Base-by-base conservation (phyloP, 2,888 invertebrate species). In the Parascotia fuliginaria region DNA sequence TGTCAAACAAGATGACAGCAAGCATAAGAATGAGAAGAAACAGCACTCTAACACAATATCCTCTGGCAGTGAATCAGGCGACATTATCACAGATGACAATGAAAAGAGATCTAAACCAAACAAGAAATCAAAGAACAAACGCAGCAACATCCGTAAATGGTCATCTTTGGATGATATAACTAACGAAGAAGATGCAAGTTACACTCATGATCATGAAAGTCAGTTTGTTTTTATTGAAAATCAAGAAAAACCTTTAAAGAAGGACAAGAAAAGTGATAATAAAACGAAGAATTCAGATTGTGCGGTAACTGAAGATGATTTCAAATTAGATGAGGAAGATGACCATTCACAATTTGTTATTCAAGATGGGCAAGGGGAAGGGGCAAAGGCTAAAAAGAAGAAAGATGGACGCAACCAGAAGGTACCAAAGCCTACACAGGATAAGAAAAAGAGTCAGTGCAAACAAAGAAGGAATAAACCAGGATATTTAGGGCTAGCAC, bases 141-240 rank as follows among this genome's bases (percentile, higher is more conserved):
- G 84, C 5, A 86, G 77, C 65, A 91, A 87, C 40, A 83, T 88
- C 6, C 84, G 93, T 24, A 94, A 93, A 77, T 94, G 94, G 94
- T 93, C 94, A 16, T 94, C 94, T 9, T 77, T 94, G 15, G 94
- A 94, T 67, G 89, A 92, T 45, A 82, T 92, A 13, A 81, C 88
- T 1, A 90, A 88, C 62, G 90, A 92, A 62, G 89, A 89, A 62
- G 85, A 85, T 27, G 44, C 65, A 1, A 66, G 57, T 43, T 87
- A 79, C 55, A 78, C 75, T n/a, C 81, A 82, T 51, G 75, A 74
- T 9, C 85, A 79, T 60, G 80, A 83, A 39, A 90, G 91, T 56
- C 92, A 92, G 56, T 92, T 92, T 77, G 78, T 92, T 12, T 89
- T 92, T 55, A 89, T 92, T 60, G 88, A 92, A 52, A 87, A 82